Conservation (phyloP, 1,140 invertebrate genomes). For the Bradynema listronoti region DNA sequence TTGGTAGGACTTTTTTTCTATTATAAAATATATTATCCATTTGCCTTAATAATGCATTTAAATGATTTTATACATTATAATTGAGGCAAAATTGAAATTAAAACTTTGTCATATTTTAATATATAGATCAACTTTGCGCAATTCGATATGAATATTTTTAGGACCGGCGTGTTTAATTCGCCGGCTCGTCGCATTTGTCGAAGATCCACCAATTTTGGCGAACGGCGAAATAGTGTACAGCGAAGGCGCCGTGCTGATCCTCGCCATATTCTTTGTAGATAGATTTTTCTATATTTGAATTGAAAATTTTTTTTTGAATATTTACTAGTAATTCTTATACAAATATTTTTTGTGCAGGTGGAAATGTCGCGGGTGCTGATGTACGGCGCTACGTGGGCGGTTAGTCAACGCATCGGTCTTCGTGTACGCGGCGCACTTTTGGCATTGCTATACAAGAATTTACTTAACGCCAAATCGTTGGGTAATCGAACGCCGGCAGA, state of each 20-base stretch:
- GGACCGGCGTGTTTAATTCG: constrained; percentile 56
- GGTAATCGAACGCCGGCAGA: constrained; percentile 65
- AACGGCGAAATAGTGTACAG: constrained; percentile 35
- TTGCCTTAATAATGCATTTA: no score
- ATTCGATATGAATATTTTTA: no score
- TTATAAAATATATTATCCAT: no score
- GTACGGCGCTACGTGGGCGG: constrained; percentile 65
- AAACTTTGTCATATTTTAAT: no score
- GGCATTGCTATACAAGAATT: constrained; percentile 66
- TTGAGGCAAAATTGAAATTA: no score
- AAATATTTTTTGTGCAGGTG: constrained; percentile 60
- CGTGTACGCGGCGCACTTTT: constrained; percentile 65
- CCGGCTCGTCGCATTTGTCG: constrained; percentile 49
- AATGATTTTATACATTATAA: no score
- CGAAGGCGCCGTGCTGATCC: constrained; percentile 41
- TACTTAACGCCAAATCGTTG: constrained; percentile 64
- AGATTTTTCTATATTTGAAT: background rate
- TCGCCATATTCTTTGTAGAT: constrained; percentile 43
- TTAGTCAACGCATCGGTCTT: constrained; percentile 65
- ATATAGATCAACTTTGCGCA: no score
- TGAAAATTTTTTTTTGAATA: background rate
- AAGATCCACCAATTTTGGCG: constrained; percentile 26
- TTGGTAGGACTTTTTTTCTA: no score
- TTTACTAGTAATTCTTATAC: background rate
- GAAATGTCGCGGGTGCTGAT: constrained; percentile 64